A percentile compares a stretch with the other conserved stretches of the same genome.
Conservation (phyloP, 2,888 invertebrate species). For the Protophormia terraenovae region DNA sequence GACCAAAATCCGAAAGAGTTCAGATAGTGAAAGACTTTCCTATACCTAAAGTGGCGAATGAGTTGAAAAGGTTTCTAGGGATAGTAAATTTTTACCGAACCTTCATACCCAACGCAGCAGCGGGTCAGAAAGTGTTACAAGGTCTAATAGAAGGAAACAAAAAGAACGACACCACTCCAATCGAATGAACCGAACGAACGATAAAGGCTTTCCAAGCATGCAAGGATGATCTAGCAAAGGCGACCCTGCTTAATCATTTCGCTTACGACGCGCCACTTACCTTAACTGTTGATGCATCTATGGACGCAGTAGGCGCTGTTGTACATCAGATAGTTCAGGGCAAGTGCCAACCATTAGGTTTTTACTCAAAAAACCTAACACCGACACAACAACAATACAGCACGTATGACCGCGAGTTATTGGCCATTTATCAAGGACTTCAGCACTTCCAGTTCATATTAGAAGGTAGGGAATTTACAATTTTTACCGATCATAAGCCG, state of each 20-base stretch:
- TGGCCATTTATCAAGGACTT: conserved; percentile 46
- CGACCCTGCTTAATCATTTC: conserved; percentile 46
- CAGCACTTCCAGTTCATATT: conserved; percentile 42
- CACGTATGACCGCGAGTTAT: conserved; percentile 48
- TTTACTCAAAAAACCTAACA: conserved; percentile 76
- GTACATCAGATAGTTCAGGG: conserved; percentile 48
- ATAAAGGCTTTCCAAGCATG: conserved; percentile 54
- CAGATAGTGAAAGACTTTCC: conserved; percentile 43
- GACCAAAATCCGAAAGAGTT: conserved; percentile 48
- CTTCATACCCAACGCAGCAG: conserved; percentile 55
- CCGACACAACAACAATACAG: conserved; percentile 49
- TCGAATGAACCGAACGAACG: conserved; percentile 52
- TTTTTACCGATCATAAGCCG: conserved; percentile 74
- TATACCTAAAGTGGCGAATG: neutral
- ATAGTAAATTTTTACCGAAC: conserved; percentile 69
- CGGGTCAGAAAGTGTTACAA: conserved; percentile 46
- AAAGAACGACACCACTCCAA: conserved; percentile 59
- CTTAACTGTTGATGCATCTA: conserved; percentile 48
- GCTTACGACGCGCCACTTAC: conserved; percentile 34
- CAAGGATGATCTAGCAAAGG: conserved; percentile 49
- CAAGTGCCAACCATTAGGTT: conserved; percentile 74
- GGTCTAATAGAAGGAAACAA: conserved; percentile 38
- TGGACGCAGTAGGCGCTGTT: conserved; percentile 55
- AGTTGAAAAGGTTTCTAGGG: conserved; percentile 68
- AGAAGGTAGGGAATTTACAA: conserved; percentile 72